Evolutionary conservation across 2,888 invertebrate genomes (phyloP), one percentile per base, ranked within the genome.

Genomic region (Idaea biselata): DNA sequence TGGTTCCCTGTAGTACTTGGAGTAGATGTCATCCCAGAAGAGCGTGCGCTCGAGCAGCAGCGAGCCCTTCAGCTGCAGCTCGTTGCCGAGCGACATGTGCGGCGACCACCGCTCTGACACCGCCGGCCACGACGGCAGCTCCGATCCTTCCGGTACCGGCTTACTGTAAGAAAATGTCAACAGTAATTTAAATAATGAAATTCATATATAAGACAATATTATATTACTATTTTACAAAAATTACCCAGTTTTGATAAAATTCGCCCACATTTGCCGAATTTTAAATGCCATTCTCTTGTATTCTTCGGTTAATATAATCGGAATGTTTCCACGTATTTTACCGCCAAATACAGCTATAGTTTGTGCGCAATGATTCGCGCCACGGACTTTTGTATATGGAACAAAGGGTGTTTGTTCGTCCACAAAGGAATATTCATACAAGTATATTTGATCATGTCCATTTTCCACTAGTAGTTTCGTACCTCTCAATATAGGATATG

Each of bases 1-100:
- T 1, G 84, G 82, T 0, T 63, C 64, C 5, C 71, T 68, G 59
- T 83, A 84, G 63, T 82, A 71, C 55, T 65, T 72, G 7, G 75
- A 68, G 60, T 85, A 86, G n/a, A 86, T 75, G 1, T 68, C 62
- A 18, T 83, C 78, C 84, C 86, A 85, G 63, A 84, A 77, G 0
- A 54, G 59, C 3, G 68, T 68, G 2, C 81, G 72, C 18, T 76
- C 65, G 18, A 72, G 67, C 31, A 81, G 44, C 53, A 79, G 65
- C 1, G 68, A 62, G 1, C 72, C 73, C 3, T 65, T 63, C 17
- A 84, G 63, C 58, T 77, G 68, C 11, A 81, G 58, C 11, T 63
- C 58, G 4, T 64, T 58, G 11, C 76, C 76, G 5, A 86, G 62
- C 0, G 77, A 76, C 80, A 83, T 81, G 61, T 80, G 70, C 0